Conservation (phyloP, 2,888 invertebrate species). For the Liopterus haemorrhoidalis region DNA sequence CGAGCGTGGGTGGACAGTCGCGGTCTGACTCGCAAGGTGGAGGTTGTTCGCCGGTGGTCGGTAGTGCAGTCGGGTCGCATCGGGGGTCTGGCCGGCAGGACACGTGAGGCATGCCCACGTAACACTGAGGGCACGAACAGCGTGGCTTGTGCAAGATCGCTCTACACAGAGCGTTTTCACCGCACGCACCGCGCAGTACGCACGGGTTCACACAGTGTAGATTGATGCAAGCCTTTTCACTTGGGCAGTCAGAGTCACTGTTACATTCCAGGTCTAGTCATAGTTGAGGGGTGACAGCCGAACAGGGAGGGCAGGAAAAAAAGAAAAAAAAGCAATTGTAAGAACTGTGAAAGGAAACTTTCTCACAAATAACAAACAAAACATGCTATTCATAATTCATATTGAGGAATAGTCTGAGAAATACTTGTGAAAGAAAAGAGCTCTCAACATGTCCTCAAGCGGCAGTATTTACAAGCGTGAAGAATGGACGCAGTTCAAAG, state of each 20-base stretch:
- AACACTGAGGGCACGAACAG: conserved; percentile 84
- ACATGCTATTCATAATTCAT: conserved; percentile 54
- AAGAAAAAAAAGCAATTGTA: conserved; percentile 68
- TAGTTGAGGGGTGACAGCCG: conserved; percentile 18
- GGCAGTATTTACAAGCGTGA: conserved; percentile 55
- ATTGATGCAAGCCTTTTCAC: conserved; percentile 87
- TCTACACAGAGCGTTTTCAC: conserved; percentile 81
- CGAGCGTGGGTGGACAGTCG: conserved; percentile 69
- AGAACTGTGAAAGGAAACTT: conserved; percentile 85
- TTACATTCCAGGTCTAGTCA: conserved; percentile 63
- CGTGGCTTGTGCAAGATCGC: conserved; percentile 78
- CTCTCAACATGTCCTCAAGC: conserved; percentile 48
- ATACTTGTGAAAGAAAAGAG: conserved; percentile 44
- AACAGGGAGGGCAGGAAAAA: conserved; percentile 46
- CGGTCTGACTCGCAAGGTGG: conserved; percentile 58
- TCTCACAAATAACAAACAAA: conserved; percentile 61
- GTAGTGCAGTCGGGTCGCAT: conserved; percentile 59
- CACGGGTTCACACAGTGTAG: conserved; percentile 88
- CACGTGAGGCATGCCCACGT: conserved; percentile 74
- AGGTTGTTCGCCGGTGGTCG: conserved; percentile 41
- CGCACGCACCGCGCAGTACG: conserved; percentile 80
- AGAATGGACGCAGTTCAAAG: conserved; percentile 30
- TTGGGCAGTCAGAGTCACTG: conserved; percentile 85
- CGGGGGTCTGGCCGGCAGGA: conserved; percentile 74
- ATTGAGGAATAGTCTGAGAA: conserved; percentile 47